A percentile compares a stretch with the other conserved stretches of the same genome.
Evolutionary conservation across 1,140 invertebrate species (phyloP).

Genomic region (Drosophila nigrodunni): DNA sequence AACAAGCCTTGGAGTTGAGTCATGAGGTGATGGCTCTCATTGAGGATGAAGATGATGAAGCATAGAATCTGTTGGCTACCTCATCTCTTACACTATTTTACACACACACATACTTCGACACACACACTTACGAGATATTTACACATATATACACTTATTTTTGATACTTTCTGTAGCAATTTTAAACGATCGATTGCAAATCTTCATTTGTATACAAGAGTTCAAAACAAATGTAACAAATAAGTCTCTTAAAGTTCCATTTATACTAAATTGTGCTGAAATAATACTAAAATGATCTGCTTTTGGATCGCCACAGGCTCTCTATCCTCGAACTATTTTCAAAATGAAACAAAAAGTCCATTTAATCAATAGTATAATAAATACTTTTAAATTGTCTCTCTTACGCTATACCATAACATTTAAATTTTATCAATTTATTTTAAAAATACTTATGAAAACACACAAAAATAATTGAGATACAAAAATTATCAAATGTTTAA

Average conservation of each 20-base stretch:
- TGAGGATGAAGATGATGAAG: conserved; percentile 39
- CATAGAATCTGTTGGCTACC: conserved; percentile 61
- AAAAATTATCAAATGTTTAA: conserved; percentile 60
- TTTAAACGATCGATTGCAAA: conserved; percentile 52
- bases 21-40: conserved; percentile 69
- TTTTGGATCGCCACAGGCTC: conserved; percentile 58
- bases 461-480: conserved; percentile 31
- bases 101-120: conserved; percentile 12
- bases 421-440: conserved; percentile 7
- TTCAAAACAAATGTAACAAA: conserved; percentile 45
- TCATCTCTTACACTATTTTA: conserved; percentile 37
- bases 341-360: conserved; percentile 30
- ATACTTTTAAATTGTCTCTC: conserved; percentile 33
- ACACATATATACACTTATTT: conserved; percentile 68
- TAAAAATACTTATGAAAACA: too few species aligned
- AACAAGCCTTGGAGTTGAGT: conserved; percentile 75
- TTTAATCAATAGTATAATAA: conserved; percentile 38
- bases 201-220: conserved; percentile 45
- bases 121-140: too few species aligned
- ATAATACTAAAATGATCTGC: conserved; percentile 46
- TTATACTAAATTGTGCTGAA: conserved; percentile 65
- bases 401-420: conserved; percentile 7
- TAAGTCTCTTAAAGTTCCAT: conserved; percentile 71
- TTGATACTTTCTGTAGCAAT: conserved; percentile 76
- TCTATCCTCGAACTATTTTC: conserved; percentile 8